These are phyloP conservation scores for Fratercula arctica DNA, from an alignment of 2,797 vertebrate species.

Conservation along the genomic window DNA sequence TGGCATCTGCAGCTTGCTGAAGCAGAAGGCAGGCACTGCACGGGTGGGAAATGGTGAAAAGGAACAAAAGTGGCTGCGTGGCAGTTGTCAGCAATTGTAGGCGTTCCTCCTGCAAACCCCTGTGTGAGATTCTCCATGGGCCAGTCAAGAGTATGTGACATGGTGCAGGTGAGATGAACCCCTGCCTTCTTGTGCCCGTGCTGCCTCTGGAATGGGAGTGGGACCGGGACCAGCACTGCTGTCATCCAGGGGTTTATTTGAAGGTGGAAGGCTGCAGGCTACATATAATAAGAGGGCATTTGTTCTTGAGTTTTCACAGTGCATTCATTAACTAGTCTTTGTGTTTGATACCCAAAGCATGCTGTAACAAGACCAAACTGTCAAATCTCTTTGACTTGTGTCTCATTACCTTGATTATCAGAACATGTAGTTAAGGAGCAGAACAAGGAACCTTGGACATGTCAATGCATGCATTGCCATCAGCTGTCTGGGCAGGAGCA, in stretches of 20 bases:
- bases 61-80: background rate
- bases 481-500: background rate
- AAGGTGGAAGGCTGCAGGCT: background rate
- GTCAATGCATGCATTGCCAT: background rate
- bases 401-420: background rate
- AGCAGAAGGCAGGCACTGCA: background rate
- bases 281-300: background rate
- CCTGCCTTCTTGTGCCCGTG: no score
- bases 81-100: background rate
- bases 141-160: background rate
- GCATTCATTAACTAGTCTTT: background rate
- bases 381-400: background rate
- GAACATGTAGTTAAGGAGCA: background rate
- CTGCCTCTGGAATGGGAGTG: background rate
- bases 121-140: background rate
- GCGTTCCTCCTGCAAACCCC: background rate
- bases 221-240: background rate
- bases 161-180: background rate
- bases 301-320: background rate
- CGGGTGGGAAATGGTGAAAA: background rate
- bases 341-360: background rate
- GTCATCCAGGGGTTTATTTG: background rate
- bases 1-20: background rate
- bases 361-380: background rate
- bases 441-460: background rate